Evolutionary conservation across 2,888 invertebrate genomes (phyloP).

Genomic region (Rhingia rostrata): DNA sequence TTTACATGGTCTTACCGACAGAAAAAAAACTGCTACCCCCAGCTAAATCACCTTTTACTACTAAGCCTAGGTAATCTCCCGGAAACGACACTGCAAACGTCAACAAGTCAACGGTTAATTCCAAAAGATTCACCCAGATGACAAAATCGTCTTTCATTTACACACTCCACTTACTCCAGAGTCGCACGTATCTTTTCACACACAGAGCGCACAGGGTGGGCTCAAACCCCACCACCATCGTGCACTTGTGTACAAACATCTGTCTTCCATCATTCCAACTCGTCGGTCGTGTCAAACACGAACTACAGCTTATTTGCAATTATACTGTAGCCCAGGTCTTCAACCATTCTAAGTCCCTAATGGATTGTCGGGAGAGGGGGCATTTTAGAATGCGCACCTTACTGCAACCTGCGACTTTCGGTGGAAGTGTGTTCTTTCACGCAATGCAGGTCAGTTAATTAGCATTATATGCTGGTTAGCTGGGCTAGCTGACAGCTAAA

Average conservation of each 20-base stretch:
- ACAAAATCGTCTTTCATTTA: conserved; percentile 70
- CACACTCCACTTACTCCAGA: conserved; percentile 60
- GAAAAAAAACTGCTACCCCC: too few species aligned
- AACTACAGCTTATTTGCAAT: conserved; percentile 64
- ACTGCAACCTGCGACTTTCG: conserved; percentile 3
- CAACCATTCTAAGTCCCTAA: conserved; percentile 56
- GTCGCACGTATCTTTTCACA: not conserved
- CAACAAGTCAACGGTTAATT: conserved; percentile 27
- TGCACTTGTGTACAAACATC: conserved; percentile 27
- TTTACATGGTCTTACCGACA: too few species aligned
- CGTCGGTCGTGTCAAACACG: conserved; percentile 60
- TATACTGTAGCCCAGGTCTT: conserved; percentile 38
- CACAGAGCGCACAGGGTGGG: not conserved
- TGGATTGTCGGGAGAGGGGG: conserved; percentile 29
- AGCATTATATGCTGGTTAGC: conserved; percentile 63
- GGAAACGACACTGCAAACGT: conserved; percentile 44
- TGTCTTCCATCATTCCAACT: conserved; percentile 31
- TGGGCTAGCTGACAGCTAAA: too few species aligned
- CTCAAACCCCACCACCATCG: not conserved
- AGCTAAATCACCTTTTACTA: too few species aligned
- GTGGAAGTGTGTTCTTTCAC: conserved; percentile 60
- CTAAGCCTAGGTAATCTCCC: conserved; percentile 42
- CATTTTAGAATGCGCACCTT: conserved; percentile 53
- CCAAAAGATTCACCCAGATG: conserved; percentile 46
- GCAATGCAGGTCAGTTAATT: conserved; percentile 73